Conservation (phyloP, 2,888 invertebrate species). For the Tridacna crocea region DNA sequence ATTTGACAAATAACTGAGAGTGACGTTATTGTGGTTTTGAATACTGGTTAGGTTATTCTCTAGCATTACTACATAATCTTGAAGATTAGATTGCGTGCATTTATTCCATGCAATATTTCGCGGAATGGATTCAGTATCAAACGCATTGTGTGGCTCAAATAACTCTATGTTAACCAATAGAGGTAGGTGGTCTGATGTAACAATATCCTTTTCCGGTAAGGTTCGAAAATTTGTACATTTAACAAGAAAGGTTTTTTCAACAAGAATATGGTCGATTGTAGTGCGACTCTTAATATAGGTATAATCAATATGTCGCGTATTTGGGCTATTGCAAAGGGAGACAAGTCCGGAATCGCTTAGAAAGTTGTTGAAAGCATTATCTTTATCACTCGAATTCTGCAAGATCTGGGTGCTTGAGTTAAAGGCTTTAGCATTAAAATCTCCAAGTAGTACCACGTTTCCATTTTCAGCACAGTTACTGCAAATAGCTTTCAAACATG, state of each 20-base stretch:
- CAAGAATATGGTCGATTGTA: not conserved
- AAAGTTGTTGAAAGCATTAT: not conserved
- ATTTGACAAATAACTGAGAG: no score
- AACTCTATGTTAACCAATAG: not conserved
- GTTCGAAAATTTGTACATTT: not conserved
- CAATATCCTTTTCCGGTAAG: not conserved
- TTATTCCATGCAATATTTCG: not conserved
- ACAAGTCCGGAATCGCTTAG: not conserved
- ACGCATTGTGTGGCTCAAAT: not conserved
- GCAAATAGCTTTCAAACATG: not conserved
- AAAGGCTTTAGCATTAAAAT: not conserved
- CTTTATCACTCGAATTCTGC: not conserved
- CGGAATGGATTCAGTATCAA: no score
- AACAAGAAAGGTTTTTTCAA: not conserved
- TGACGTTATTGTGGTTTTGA: no score
- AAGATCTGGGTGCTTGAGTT: not conserved
- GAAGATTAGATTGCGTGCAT: no score
- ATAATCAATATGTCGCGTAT: no score
- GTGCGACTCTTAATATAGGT: not conserved
- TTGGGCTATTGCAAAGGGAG: not conserved
- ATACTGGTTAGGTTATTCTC: no score
- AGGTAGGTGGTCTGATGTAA: constrained; percentile 1
- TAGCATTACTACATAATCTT: no score
- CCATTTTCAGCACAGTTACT: not conserved
- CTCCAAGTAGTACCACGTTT: not conserved